phyloP scores from a whole-genome alignment of 2,888 invertebrate genomes.

The Acronicta aceris region DNA sequence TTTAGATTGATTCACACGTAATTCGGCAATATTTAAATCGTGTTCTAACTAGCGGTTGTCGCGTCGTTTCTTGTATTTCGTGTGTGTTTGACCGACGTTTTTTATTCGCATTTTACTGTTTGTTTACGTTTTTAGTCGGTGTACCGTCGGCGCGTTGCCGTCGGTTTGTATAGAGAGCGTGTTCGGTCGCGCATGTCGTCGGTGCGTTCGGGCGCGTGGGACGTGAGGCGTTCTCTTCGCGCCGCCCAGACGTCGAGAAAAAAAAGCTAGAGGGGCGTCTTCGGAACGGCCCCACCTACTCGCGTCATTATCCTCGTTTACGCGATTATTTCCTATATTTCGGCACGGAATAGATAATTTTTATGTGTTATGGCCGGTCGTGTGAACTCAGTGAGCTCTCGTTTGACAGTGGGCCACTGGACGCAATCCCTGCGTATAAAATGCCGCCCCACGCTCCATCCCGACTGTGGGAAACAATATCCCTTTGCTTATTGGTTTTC shows the following conservation, averaged over 20 bases:
- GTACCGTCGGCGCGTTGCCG: constrained; percentile 78
- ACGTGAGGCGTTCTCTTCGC: constrained; percentile 82
- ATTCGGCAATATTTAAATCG: constrained; percentile 27
- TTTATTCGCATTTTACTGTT: constrained; percentile 71
- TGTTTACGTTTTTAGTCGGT: constrained; percentile 73
- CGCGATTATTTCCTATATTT: constrained; percentile 85
- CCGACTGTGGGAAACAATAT: constrained; percentile 77
- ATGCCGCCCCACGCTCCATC: constrained; percentile 84
- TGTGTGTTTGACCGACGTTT: constrained; percentile 59
- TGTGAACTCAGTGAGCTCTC: constrained; percentile 83
- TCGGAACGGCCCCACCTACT: constrained; percentile 84
- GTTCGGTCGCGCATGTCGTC: constrained; percentile 73
- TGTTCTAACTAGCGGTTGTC: constrained; percentile 25
- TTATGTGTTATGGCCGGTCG: constrained; percentile 74
- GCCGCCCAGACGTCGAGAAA: constrained; percentile 83
- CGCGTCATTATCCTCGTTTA: constrained; percentile 85
- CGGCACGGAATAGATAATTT: constrained; percentile 75
- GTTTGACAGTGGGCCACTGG: constrained; percentile 84
- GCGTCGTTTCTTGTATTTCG: constrained; percentile 54
- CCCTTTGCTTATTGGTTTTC: constrained; percentile 57
- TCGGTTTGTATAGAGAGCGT: constrained; percentile 77
- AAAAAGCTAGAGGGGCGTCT: constrained; percentile 86
- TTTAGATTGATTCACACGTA: constrained; percentile 20
- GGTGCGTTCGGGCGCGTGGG: constrained; percentile 83
- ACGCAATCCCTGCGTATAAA: constrained; percentile 84